Conservation (phyloP, 2,113 vertebrate genomes). For the Myotis davidii region DNA sequence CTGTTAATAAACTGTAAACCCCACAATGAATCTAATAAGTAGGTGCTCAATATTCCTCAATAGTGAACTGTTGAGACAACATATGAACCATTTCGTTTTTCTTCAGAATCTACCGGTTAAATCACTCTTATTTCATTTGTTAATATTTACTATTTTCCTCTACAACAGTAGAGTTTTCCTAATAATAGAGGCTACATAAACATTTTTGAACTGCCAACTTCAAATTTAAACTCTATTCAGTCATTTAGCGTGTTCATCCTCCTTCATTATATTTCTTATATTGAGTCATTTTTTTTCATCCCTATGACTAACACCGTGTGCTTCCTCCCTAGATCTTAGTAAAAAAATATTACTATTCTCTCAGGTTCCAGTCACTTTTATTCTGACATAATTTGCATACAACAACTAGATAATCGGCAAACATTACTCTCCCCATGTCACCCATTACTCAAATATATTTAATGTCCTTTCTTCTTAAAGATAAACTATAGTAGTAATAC, state of each 20-base stretch:
- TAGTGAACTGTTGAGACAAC: background rate
- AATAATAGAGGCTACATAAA: background rate
- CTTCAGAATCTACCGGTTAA: background rate
- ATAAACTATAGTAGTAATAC: background rate
- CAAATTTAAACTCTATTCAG: background rate
- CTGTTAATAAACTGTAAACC: background rate
- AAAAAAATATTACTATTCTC: background rate
- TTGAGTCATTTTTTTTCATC: background rate
- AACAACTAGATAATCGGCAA: background rate
- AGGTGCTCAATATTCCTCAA: background rate
- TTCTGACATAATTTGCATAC: background rate
- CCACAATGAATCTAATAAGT: background rate
- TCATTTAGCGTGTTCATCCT: background rate
- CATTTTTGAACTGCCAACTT: background rate
- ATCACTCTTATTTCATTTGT: background rate
- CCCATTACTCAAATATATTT: background rate
- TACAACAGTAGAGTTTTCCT: background rate
- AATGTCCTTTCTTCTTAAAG: constrained; percentile 14
- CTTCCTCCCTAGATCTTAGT: background rate
- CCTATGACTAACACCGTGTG: background rate
- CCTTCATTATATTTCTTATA: background rate
- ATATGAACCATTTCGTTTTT: background rate
- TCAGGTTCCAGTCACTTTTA: background rate
- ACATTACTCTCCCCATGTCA: background rate
- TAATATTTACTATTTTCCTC: background rate